These are phyloP conservation scores for Protonibea diacanthus DNA, from an alignment of 2,797 vertebrate genomes.

Conservation along the genomic window DNA sequence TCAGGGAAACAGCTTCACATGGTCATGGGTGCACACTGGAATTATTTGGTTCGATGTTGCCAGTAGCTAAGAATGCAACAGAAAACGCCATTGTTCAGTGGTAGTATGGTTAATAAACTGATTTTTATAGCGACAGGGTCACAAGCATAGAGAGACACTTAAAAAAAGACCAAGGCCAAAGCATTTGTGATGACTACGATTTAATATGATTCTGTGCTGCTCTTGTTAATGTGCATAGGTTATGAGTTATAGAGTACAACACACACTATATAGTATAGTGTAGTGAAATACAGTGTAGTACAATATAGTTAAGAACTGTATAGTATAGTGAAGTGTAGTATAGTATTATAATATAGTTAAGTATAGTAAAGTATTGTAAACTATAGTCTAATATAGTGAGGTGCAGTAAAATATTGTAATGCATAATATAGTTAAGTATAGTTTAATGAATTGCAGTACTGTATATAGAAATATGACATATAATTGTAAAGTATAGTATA, in stretches of 20 bases:
- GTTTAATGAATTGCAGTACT: too few relatives aligned
- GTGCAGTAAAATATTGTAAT: background rate
- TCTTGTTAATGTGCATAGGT: background rate
- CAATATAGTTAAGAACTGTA: background rate
- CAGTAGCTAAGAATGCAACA: slow-evolving; percentile 15
- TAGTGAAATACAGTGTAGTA: background rate
- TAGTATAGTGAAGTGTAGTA: background rate
- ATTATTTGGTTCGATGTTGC: slow-evolving; percentile 37
- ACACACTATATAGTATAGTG: background rate
- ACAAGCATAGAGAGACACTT: background rate
- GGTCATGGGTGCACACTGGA: slow-evolving; percentile 12
- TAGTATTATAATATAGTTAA: background rate
- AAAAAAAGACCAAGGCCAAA: background rate
- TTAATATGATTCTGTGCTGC: background rate
- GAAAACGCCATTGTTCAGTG: background rate
- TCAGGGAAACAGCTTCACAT: slow-evolving; percentile 23
- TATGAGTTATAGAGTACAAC: background rate
- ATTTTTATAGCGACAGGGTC: slow-evolving; percentile 1
- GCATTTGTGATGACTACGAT: background rate
- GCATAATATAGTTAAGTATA: background rate
- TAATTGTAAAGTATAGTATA: background rate
- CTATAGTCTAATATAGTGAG: background rate
- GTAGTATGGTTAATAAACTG: slow-evolving; percentile 6
- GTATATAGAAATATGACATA: too few relatives aligned
- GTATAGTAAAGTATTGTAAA: background rate